A percentile compares a stretch with the other conserved stretches of the same genome.
phyloP scores from a whole-genome alignment of 2,797 vertebrate species.

The Kryptopterus vitreolus region DNA sequence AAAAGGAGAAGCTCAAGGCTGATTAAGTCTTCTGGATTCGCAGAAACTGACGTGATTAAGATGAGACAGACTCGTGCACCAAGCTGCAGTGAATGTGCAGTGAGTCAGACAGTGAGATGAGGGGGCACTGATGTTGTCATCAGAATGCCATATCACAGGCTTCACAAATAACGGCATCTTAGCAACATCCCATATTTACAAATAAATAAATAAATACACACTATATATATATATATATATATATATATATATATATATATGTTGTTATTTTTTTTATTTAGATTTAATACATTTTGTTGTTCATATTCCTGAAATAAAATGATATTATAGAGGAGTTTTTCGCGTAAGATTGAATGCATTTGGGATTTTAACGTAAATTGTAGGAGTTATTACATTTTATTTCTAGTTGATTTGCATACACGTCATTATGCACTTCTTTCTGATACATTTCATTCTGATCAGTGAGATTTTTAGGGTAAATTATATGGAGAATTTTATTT shows the following conservation, averaged over 20 bases:
- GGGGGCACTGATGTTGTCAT: neutral
- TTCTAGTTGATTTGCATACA: no score
- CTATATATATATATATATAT: neutral
- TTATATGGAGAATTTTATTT: no score
- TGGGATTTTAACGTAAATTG: no score
- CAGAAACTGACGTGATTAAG: neutral
- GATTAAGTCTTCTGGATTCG: neutral
- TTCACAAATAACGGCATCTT: neutral
- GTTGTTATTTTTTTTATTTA: neutral
- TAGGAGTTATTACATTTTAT: neutral
- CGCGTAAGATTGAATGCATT: no score
- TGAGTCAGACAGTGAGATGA: constrained; percentile 16
- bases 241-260: no score
- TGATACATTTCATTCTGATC: no score
- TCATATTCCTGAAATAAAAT: neutral
- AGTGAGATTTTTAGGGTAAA: no score
- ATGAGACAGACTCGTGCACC: neutral
- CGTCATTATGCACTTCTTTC: no score
- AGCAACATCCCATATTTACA: neutral
- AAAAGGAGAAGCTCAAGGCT: neutral
- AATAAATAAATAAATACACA: no score
- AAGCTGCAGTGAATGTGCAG: constrained; percentile 4
- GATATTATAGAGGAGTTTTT: neutral
- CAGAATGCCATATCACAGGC: constrained; percentile 7
- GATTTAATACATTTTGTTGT: neutral